phyloP scores from a whole-genome alignment of 1,140 invertebrate genomes.

The Venustaconcha ellipsiformis region DNA sequence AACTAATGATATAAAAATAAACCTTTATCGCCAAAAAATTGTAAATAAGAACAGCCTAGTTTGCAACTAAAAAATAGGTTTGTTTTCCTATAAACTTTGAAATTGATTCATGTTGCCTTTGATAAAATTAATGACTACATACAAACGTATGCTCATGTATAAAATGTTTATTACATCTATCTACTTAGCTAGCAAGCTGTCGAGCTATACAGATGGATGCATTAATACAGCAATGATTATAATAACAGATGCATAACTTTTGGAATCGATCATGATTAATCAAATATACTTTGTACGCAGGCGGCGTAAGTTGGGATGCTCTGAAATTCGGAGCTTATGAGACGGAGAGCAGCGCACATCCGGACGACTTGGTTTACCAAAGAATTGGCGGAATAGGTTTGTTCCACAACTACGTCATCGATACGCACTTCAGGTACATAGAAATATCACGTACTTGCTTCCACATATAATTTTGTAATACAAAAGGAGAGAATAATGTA shows the following conservation, averaged over 20 bases:
- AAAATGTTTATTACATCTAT: no score
- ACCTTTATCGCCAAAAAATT: no score
- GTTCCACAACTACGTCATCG: slow-evolving; percentile 49
- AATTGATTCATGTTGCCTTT: no score
- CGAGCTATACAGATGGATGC: no score
- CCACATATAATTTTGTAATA: no score
- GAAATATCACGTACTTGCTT: neutral
- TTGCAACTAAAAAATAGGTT: no score
- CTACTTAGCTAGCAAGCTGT: neutral
- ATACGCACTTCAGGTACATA: slow-evolving; percentile 58
- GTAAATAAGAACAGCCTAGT: no score
- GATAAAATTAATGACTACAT: no score
- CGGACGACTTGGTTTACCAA: slow-evolving; percentile 49
- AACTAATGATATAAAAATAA: no score
- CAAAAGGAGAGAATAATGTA: neutral
- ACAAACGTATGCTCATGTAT: no score
- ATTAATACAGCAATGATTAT: no score
- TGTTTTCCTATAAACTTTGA: no score
- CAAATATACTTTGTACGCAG: slow-evolving; percentile 15
- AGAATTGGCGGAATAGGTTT: slow-evolving; percentile 50
- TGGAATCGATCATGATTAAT: neutral
- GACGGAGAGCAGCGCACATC: slow-evolving; percentile 7
- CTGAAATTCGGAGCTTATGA: slow-evolving; percentile 40
- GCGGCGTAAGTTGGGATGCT: slow-evolving; percentile 45
- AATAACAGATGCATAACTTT: neutral